Evolutionary conservation across 2,113 vertebrate species (phyloP).

Genomic region (Pycnonotus jocosus): DNA sequence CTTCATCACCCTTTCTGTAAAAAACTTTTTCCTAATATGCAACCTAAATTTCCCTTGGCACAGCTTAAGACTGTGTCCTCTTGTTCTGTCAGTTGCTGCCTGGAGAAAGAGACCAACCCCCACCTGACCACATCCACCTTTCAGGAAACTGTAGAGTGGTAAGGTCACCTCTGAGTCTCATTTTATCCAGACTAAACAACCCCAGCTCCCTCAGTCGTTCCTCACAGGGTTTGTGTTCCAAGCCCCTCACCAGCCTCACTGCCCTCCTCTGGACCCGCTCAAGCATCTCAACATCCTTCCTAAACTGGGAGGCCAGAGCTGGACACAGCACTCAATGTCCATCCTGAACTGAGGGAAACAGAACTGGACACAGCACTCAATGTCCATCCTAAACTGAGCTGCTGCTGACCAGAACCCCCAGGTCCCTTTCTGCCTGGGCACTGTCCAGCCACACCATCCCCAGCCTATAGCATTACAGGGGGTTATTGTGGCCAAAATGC

Average conservation of each 20-base stretch:
- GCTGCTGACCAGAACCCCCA: neutral
- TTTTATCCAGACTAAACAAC: neutral
- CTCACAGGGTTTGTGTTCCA: neutral
- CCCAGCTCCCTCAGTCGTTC: rapidly evolving
- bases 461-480: neutral
- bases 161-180: neutral
- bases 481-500: neutral
- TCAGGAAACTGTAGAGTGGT: neutral
- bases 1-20: neutral
- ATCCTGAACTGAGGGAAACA: neutral
- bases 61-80: neutral
- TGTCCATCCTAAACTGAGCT: too few relatives aligned
- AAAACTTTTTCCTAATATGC: neutral
- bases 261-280: rapidly evolving
- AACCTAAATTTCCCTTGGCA: neutral
- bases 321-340: neutral
- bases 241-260: neutral
- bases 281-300: rapidly evolving
- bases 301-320: neutral
- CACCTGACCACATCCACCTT: rapidly evolving
- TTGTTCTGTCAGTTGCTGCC: neutral
- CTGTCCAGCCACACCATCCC: rapidly evolving
- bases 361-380: neutral
- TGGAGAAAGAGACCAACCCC: neutral
- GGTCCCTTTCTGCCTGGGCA: neutral